phyloP scores from a whole-genome alignment of 2,797 vertebrate species.

The Odontamblyopus rebecca region DNA sequence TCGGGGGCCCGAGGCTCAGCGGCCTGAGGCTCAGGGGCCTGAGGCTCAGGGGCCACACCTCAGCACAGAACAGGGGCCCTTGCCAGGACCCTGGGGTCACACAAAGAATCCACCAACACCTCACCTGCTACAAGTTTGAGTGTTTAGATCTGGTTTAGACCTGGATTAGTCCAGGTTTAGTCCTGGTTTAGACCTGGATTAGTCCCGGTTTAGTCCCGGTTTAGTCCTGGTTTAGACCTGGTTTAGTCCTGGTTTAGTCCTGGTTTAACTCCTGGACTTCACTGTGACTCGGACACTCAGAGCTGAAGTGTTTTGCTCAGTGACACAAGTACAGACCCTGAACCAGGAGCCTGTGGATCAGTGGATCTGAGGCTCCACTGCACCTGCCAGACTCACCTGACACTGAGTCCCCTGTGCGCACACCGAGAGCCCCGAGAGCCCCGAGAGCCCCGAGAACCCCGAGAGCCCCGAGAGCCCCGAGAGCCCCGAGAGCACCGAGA shows the following conservation, averaged over 20 bases:
- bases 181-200: no score
- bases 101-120: background rate
- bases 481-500: no score
- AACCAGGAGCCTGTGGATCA: no score
- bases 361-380: background rate
- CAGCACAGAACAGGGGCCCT: background rate
- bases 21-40: background rate
- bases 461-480: no score
- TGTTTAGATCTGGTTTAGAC: no score
- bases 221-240: background rate
- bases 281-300: no score
- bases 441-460: no score
- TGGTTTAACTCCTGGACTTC: background rate
- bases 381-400: background rate
- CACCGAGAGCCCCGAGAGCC: no score
- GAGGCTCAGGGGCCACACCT: background rate
- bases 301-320: background rate
- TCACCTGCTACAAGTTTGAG: no score
- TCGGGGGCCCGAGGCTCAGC: no score
- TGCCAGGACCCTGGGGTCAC: background rate
- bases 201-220: no score
- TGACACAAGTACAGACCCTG: background rate
- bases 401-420: background rate
- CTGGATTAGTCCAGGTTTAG: no score
- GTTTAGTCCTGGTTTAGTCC: background rate